Evolutionary conservation across 2,113 vertebrate species (phyloP).

Genomic region (Ammodytes marinus): DNA sequence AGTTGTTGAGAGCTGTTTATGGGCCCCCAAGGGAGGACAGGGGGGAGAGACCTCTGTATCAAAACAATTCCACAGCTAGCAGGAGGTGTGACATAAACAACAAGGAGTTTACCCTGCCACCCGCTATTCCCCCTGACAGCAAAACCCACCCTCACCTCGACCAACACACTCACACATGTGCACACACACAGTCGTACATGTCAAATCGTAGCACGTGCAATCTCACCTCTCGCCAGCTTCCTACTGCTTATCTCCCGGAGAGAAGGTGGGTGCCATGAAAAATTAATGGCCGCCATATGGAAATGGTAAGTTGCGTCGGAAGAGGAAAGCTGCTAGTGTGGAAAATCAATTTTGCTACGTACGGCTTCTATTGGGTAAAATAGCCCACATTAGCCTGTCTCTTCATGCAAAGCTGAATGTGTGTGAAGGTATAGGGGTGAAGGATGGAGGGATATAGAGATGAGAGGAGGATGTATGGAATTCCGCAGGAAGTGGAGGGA

Average conservation of each 20-base stretch:
- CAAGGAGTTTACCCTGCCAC: conserved; percentile 63
- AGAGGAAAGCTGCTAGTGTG: conserved; percentile 72
- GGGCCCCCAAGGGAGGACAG: conserved; percentile 54
- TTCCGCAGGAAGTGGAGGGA: conserved; percentile 6
- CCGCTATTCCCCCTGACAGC: conserved; percentile 64
- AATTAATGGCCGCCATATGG: conserved; percentile 68
- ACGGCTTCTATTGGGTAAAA: conserved; percentile 70
- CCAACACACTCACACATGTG: neutral
- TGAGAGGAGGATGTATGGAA: conserved; percentile 20
- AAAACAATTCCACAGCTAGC: conserved; percentile 76
- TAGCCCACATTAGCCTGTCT: conserved; percentile 68
- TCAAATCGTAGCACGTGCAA: conserved; percentile 49
- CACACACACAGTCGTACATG: conserved; percentile 29
- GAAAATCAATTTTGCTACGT: conserved; percentile 83
- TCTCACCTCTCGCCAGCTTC: conserved; percentile 39
- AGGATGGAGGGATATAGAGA: conserved; percentile 20
- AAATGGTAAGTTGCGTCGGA: conserved; percentile 62
- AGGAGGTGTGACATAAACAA: conserved; percentile 77
- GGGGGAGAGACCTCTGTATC: conserved; percentile 67
- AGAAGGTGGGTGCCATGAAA: conserved; percentile 50
- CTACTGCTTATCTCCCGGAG: conserved; percentile 41
- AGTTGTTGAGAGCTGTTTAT: conserved; percentile 63
- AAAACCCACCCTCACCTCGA: conserved; percentile 21
- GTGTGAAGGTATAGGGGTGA: conserved; percentile 31
- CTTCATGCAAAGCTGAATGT: conserved; percentile 63